Conservation (phyloP, 2,113 vertebrate species). For the Ptychochromis oligacanthus region DNA sequence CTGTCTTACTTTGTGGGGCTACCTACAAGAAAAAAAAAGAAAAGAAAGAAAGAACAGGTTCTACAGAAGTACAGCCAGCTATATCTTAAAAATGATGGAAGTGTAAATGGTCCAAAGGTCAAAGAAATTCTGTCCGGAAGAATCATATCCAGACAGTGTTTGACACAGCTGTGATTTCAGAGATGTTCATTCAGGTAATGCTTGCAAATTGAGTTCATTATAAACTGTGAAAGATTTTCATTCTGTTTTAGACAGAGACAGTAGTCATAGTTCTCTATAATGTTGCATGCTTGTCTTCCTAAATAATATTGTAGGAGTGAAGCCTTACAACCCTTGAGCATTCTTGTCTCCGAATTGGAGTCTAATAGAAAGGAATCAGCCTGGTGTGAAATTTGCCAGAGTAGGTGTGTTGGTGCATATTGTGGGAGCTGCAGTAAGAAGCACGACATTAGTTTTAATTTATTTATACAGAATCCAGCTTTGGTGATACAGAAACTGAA, state of each 20-base stretch:
- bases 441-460: not conserved
- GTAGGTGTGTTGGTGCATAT: not conserved
- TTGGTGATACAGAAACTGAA: not conserved
- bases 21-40: not conserved
- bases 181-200: not conserved
- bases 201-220: not conserved
- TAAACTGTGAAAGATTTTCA: not conserved
- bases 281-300: conserved; percentile 18
- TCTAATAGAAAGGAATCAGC: not conserved
- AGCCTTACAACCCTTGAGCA: not conserved
- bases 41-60: no score
- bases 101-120: not conserved
- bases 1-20: not conserved
- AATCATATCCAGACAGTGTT: not conserved
- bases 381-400: not conserved
- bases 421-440: not conserved
- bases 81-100: no score
- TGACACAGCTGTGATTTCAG: not conserved
- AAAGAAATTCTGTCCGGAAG: not conserved
- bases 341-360: conserved; percentile 18
- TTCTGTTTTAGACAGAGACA: not conserved
- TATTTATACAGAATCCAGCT: not conserved
- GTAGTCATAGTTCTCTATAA: not conserved
- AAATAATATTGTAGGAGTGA: conserved; percentile 12
- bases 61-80: no score